Base-by-base conservation (phyloP, 1,140 invertebrate genomes). In the Scylla paramamosain region DNA sequence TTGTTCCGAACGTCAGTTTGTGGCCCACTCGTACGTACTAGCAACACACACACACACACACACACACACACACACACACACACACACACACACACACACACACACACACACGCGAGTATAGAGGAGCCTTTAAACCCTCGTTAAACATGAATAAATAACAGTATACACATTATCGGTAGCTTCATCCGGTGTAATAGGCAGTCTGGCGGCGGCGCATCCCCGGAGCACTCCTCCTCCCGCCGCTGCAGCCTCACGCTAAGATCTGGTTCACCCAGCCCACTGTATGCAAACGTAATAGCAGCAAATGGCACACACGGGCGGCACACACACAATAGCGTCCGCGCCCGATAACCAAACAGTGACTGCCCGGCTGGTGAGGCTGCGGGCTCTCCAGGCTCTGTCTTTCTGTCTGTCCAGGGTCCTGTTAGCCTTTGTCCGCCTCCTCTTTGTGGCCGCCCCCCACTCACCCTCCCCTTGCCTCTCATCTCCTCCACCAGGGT, bases 401-500 rank as follows among this genome's bases (percentile, higher is more conserved):
- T 59, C 52, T 59, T 59, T 20, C 52, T 59, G 12, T 59, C 52
- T 20, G 10, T 16, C 52, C 52, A 12, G 20, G 12, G 10, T 16
- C 52, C 20, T 16, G 12, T 59, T 59, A 59, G 52, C 3, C 20
- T 20, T 59, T 20, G 12, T 20, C 10, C 52, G 52, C 20, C 52
- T 39, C 39, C 39, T 39, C 39, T 39, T 39, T 39, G 39, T 59
- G 52, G 10, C 12, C 52, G 25, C 25, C 67, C 12, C 67, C n/a
- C 3, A 77, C 16, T 20, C 25, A n/a, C 16, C 67, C 67, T n/a
- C 67, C 67, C 67, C 67, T n/a, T 8, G 39, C 67, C 25, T n/a
- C 67, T 77, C 59, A 3, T 67, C 67, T 8, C 67, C 67, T 7
- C 20, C 12, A 12, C 67, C 97, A 99, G 98, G 98, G 96, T 99